Conservation (phyloP, 1,140 invertebrate genomes). For the Drosophila rhopaloa region DNA sequence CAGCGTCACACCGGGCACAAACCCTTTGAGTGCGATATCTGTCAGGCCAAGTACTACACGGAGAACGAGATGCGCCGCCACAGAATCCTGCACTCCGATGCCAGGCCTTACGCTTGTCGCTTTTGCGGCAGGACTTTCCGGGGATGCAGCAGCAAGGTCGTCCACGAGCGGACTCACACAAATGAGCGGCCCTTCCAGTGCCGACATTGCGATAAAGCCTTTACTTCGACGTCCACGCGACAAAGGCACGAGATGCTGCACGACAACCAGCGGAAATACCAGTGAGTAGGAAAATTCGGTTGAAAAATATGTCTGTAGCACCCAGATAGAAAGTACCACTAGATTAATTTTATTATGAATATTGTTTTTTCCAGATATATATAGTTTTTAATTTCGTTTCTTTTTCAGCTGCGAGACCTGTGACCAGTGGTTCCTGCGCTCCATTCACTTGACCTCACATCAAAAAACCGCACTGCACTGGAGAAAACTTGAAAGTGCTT, state of each 20-base stretch:
- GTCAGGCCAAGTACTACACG: slow-evolving; percentile 55
- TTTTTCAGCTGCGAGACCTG: slow-evolving; percentile 57
- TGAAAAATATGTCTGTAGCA: too few species aligned
- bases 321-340: too few species aligned
- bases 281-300: slow-evolving; percentile 38
- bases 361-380: not conserved
- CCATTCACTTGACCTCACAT: slow-evolving; percentile 45
- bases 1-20: slow-evolving; percentile 58
- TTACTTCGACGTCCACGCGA: slow-evolving; percentile 85
- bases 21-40: slow-evolving; percentile 57
- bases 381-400: not conserved
- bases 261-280: slow-evolving; percentile 44
- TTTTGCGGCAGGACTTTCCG: slow-evolving; percentile 64
- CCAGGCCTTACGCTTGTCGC: slow-evolving; percentile 52
- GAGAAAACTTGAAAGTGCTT: slow-evolving; percentile 6
- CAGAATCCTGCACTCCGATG: slow-evolving; percentile 56
- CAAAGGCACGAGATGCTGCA: slow-evolving; percentile 58
- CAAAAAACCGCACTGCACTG: slow-evolving; percentile 48
- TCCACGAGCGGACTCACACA: slow-evolving; percentile 86
- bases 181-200: slow-evolving; percentile 90
- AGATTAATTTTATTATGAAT: not conserved
- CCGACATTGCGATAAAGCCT: slow-evolving; percentile 88
- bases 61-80: slow-evolving; percentile 60
- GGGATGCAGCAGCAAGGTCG: slow-evolving; percentile 56
- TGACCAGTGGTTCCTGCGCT: slow-evolving; percentile 58